A percentile compares a stretch with the other conserved stretches of the same genome.
phyloP scores from a whole-genome alignment of 2,888 invertebrate species.

The Agriopis aurantiaria region DNA sequence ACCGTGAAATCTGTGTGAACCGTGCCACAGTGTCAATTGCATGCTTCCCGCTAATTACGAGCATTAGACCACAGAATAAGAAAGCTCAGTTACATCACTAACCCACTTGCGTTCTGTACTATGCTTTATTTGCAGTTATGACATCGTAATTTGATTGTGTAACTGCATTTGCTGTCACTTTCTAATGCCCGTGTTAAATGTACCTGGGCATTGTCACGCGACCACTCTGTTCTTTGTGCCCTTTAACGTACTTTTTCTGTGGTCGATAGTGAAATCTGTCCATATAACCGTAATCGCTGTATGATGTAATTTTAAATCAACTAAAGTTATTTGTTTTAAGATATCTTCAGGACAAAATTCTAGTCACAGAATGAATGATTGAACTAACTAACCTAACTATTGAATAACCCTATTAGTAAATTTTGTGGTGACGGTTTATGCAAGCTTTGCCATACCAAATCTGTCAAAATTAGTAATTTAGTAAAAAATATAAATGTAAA shows the following conservation, averaged over 20 bases:
- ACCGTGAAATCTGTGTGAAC: constrained; percentile 15
- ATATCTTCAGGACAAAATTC: not conserved
- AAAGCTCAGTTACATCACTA: constrained; percentile 39
- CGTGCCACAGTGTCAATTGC: constrained; percentile 27
- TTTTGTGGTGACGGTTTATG: too few relatives aligned
- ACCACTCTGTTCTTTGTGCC: constrained; percentile 7
- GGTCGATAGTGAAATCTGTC: constrained; percentile 10
- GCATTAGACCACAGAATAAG: constrained; percentile 27
- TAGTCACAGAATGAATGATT: not conserved
- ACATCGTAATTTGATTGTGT: constrained; percentile 39
- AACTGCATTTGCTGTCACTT: constrained; percentile 47
- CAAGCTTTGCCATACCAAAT: too few relatives aligned
- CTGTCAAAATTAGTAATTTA: too few relatives aligned
- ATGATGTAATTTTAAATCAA: not conserved
- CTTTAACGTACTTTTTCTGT: constrained; percentile 23
- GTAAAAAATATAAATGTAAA: too few relatives aligned
- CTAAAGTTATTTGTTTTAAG: not conserved
- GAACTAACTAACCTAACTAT: too few relatives aligned
- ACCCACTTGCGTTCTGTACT: constrained; percentile 27
- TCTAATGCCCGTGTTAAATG: constrained; percentile 44
- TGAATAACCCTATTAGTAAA: too few relatives aligned
- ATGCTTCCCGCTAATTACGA: constrained; percentile 20
- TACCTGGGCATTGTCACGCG: constrained; percentile 23
- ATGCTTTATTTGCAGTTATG: constrained; percentile 39
- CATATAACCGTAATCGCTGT: not conserved